phyloP scores from a whole-genome alignment of 1,140 invertebrate genomes.

The Drosophila seguyi region DNA sequence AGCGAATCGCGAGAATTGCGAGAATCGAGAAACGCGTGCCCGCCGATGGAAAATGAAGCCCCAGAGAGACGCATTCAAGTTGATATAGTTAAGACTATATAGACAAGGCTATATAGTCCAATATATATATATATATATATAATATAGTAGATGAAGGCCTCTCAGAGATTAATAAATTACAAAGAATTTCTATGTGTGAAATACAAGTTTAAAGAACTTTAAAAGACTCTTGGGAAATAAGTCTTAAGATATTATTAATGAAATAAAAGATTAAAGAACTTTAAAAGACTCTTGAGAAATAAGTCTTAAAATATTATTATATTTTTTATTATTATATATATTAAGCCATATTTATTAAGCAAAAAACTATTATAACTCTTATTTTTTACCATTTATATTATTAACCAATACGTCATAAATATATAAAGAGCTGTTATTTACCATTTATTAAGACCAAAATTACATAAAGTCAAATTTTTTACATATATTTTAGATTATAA shows the following conservation, averaged over 20 bases:
- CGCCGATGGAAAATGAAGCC: slow-evolving; percentile 34
- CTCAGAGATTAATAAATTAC: not conserved
- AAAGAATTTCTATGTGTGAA: not conserved
- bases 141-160: not conserved
- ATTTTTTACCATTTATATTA: not conserved
- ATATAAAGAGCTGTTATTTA: not conserved
- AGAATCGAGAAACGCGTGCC: slow-evolving; percentile 54
- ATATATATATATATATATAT: not conserved
- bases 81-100: not conserved
- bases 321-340: not conserved
- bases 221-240: not conserved
- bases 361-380: not conserved
- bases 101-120: not conserved
- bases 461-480: too few relatives aligned
- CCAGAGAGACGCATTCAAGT: slow-evolving; percentile 3
- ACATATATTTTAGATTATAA: too few relatives aligned
- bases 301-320: too few relatives aligned
- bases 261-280: not conserved
- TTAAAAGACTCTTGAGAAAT: not conserved
- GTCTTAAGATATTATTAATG: too few relatives aligned
- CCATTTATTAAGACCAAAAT: too few relatives aligned
- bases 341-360: not conserved
- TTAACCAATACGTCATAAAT: not conserved
- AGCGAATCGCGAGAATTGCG: slow-evolving; percentile 56
- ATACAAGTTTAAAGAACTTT: not conserved